Percentiles rank a stretch among this genome's conserved stretches.
These are phyloP conservation scores for Nymphalis polychloros DNA, from an alignment of 2,888 invertebrate genomes.

Conservation along the genomic window DNA sequence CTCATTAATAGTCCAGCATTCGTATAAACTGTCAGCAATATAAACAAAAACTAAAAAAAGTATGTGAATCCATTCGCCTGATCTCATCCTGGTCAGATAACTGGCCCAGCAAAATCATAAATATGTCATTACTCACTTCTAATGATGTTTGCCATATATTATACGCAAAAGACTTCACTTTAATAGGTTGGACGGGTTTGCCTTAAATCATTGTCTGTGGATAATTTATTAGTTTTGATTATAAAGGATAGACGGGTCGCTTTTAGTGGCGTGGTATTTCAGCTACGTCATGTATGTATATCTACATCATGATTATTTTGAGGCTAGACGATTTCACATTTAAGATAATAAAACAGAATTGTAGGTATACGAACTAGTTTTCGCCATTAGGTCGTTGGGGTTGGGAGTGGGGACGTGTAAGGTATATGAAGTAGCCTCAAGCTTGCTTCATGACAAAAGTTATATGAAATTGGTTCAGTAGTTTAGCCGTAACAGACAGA, in stretches of 20 bases:
- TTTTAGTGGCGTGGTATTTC: background rate
- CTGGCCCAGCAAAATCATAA: background rate
- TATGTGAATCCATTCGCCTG: too few species aligned
- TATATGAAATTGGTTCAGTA: too few species aligned
- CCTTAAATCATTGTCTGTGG: constrained; percentile 15
- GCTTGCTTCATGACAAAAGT: too few species aligned
- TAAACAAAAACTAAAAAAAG: too few species aligned
- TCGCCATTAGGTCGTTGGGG: too few species aligned
- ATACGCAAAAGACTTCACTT: background rate
- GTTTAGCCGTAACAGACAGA: too few species aligned
- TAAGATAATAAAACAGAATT: background rate
- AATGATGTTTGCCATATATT: background rate
- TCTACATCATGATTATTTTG: background rate
- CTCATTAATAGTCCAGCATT: too few species aligned
- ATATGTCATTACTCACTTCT: background rate
- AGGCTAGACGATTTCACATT: background rate
- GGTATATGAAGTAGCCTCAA: too few species aligned
- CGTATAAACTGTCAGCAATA: too few species aligned
- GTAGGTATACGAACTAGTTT: background rate
- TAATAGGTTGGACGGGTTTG: constrained; percentile 3
- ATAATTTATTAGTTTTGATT: constrained; percentile 18
- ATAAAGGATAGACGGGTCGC: background rate
- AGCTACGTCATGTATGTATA: background rate
- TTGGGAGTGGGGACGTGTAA: too few species aligned
- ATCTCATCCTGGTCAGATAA: too few species aligned